Conservation (phyloP, 1,140 invertebrate species). For the Eulimnadia texana region DNA sequence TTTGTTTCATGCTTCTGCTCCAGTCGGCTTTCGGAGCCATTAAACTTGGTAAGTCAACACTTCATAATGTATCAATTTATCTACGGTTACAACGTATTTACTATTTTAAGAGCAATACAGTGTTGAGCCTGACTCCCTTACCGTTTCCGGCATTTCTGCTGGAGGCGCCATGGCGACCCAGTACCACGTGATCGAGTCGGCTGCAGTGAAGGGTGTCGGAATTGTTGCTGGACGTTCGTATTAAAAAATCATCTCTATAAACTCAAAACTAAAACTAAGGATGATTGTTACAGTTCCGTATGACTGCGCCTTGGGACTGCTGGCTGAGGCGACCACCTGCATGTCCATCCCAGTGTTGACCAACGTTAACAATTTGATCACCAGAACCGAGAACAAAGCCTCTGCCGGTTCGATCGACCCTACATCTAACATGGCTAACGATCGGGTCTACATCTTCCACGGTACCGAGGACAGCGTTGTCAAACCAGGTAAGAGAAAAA, state of each 20-base stretch:
- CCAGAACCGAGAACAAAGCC: conserved; percentile 20
- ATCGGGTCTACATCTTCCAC: conserved; percentile 28
- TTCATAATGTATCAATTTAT: background rate
- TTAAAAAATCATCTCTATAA: background rate
- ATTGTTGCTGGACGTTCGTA: conserved; percentile 29
- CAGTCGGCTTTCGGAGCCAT: background rate
- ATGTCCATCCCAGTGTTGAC: conserved; percentile 25
- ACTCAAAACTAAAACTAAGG: background rate
- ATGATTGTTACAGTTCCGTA: conserved; percentile 24
- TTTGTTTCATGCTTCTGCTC: background rate
- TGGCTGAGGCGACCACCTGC: conserved; percentile 22
- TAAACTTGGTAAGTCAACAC: background rate
- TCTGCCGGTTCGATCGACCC: conserved; percentile 26
- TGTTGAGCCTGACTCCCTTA: conserved; percentile 25
- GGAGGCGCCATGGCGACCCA: conserved; percentile 32
- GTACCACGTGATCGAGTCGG: conserved; percentile 29
- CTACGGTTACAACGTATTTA: background rate
- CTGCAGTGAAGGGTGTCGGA: conserved; percentile 27
- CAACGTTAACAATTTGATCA: conserved; percentile 21
- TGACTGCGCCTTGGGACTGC: conserved; percentile 25
- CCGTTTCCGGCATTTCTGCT: conserved; percentile 31
- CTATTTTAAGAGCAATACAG: conserved; percentile 22
- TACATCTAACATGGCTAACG: conserved; percentile 24
- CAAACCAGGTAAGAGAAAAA: conserved; percentile 24
- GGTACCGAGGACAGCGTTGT: conserved; percentile 27